Evolutionary conservation across 2,113 vertebrate genomes (phyloP).

Genomic region (Diphyllodes magnificus): DNA sequence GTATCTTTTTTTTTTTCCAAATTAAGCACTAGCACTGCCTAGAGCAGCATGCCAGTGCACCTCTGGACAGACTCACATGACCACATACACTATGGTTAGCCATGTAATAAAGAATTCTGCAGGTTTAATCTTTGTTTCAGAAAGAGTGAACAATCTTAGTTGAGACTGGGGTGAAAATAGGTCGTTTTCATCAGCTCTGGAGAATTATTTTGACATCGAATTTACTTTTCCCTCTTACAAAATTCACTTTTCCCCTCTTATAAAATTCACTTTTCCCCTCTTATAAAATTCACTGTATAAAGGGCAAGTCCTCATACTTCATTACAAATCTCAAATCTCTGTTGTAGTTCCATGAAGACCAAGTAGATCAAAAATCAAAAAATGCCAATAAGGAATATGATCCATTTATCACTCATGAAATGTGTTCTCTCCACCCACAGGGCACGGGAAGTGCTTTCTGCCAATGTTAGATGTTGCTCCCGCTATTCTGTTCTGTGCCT

Average conservation of each 20-base stretch:
- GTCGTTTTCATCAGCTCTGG: neutral
- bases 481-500: neutral
- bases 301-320: neutral
- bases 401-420: neutral
- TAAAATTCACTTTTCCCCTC: neutral
- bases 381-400: accelerated
- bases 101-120: neutral
- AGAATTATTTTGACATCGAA: neutral
- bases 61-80: neutral
- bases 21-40: neutral
- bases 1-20: neutral
- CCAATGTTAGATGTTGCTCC: neutral
- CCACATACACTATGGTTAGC: neutral
- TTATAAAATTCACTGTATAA: neutral
- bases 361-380: neutral
- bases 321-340: neutral
- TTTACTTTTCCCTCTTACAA: neutral
- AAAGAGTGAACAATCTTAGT: neutral
- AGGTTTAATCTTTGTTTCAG: neutral
- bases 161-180: neutral
- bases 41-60: neutral
- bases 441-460: neutral
- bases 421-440: neutral
- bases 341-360: neutral
- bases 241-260: neutral